Percentiles rank a stretch among this genome's conserved stretches.
Conservation (phyloP, 2,113 vertebrate species). For the Budorcas taxicolor region DNA sequence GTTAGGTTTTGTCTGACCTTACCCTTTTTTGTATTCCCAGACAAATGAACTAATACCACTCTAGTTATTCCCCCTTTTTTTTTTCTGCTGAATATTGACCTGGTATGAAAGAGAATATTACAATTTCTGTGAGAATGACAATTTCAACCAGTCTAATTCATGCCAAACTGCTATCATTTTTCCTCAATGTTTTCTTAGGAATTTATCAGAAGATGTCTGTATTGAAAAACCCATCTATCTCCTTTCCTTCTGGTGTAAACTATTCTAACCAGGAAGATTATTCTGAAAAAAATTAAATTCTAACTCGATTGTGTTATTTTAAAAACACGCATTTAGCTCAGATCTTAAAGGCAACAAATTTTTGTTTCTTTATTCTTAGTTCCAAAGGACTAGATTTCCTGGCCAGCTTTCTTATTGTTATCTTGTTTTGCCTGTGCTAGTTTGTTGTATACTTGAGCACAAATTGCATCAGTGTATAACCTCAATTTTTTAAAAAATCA, state of each 20-base stretch:
- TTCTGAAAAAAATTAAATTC: conserved; percentile 18
- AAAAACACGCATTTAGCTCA: not conserved
- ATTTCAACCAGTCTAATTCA: not conserved
- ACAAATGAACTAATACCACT: not conserved
- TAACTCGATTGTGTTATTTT: not conserved
- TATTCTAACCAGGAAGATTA: not conserved
- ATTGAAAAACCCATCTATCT: not conserved
- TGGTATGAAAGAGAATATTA: not conserved
- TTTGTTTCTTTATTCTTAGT: conserved; percentile 24
- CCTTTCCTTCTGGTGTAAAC: not conserved
- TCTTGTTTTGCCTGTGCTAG: conserved; percentile 19
- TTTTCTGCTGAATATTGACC: not conserved
- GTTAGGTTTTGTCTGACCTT: not conserved
- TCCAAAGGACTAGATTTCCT: conserved; percentile 29
- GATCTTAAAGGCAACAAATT: not conserved
- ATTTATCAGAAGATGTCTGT: not conserved
- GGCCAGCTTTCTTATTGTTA: not conserved
- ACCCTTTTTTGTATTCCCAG: not conserved
- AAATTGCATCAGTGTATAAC: conserved; percentile 17
- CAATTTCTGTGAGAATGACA: not conserved
- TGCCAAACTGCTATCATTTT: not conserved
- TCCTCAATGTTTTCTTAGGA: not conserved
- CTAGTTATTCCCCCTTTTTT: not conserved
- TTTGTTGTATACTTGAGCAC: not conserved
- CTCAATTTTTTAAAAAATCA: not conserved